Evolutionary conservation across 2,113 vertebrate genomes (phyloP).

Genomic region (Nibea coibor): DNA sequence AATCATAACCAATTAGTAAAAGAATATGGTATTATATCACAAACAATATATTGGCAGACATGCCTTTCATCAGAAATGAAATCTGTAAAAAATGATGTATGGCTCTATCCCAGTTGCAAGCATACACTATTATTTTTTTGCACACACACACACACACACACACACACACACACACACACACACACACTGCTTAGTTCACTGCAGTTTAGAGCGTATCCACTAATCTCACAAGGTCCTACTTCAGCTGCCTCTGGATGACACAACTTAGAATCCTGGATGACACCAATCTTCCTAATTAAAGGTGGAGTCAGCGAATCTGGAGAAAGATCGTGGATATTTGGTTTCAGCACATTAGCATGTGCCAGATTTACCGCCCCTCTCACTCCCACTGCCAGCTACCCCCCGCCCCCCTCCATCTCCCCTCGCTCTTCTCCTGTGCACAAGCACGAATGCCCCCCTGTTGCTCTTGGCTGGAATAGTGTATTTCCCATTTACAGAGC

Average conservation of each 20-base stretch:
- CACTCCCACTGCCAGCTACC: no score
- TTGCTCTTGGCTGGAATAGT: no score
- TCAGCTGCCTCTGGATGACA: slow-evolving; percentile 53
- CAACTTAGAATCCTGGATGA: slow-evolving; percentile 54
- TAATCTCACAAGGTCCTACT: slow-evolving; percentile 42
- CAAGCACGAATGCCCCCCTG: no score
- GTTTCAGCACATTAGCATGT: no score
- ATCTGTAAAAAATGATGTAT: neutral
- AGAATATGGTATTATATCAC: neutral
- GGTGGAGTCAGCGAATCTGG: no score
- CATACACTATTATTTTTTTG: slow-evolving; percentile 36
- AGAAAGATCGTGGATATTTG: no score
- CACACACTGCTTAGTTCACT: slow-evolving; percentile 18
- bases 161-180: neutral
- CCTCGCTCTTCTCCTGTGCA: no score
- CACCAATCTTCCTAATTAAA: slow-evolving; percentile 50
- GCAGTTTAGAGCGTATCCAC: slow-evolving; percentile 51
- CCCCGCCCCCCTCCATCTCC: no score
- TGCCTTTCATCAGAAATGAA: neutral
- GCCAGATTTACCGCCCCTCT: no score
- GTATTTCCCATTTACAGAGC: no score
- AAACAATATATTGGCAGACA: neutral
- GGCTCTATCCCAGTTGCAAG: slow-evolving; percentile 25
- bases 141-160: neutral
- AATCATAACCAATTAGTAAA: slow-evolving; percentile 5